Conservation (phyloP, 2,113 vertebrate genomes). For the Emydocephalus ijimae region DNA sequence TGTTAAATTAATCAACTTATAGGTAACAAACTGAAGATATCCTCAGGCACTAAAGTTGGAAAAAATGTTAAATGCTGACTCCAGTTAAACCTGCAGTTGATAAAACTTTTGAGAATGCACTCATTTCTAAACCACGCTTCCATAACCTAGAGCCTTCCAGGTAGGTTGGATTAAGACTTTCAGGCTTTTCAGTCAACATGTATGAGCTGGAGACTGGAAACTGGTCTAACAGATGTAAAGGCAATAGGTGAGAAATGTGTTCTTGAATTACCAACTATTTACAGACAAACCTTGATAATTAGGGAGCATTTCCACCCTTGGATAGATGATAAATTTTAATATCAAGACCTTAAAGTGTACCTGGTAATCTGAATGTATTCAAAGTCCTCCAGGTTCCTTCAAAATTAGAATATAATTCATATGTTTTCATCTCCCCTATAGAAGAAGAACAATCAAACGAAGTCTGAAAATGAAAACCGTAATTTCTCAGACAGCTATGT, state of each 20-base stretch:
- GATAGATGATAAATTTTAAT: background rate
- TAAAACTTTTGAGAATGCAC: background rate
- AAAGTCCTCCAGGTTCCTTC: constrained; percentile 27
- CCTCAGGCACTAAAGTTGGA: background rate
- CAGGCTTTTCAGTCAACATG: background rate
- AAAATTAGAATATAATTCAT: background rate
- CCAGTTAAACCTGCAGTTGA: background rate
- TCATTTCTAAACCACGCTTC: background rate
- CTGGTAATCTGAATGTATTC: background rate
- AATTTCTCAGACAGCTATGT: constrained; percentile 15
- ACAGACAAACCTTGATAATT: background rate
- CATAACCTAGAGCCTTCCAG: background rate
- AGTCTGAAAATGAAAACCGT: constrained; percentile 30
- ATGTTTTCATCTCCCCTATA: constrained; percentile 32
- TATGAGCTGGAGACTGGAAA: background rate
- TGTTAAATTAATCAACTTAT: constrained; percentile 3
- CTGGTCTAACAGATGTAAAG: background rate
- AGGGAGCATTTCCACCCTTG: background rate
- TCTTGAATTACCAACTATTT: background rate
- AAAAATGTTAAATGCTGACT: background rate
- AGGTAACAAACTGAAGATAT: background rate
- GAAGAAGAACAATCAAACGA: constrained; percentile 34
- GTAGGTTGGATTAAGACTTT: background rate
- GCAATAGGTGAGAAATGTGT: background rate
- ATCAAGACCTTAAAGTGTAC: background rate